Evolutionary conservation across 2,113 vertebrate genomes (phyloP).

Genomic region (Limanda limanda): DNA sequence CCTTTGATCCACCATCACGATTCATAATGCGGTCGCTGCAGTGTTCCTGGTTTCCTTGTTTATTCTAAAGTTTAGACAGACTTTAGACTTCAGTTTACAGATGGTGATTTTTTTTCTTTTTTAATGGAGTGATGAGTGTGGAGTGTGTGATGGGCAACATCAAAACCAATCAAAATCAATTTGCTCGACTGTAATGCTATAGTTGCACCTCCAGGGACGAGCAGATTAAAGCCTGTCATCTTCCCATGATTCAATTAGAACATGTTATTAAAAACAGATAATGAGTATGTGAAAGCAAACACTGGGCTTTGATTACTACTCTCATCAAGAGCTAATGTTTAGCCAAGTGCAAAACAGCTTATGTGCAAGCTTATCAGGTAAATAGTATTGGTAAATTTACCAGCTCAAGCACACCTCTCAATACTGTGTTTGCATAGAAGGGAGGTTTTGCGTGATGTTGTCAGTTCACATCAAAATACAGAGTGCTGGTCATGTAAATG

Average conservation of each 20-base stretch:
- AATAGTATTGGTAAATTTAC: slow-evolving; percentile 68
- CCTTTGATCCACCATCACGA: too few species aligned
- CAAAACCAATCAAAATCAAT: slow-evolving; percentile 72
- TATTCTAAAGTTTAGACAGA: neutral
- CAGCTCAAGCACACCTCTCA: slow-evolving; percentile 47
- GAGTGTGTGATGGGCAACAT: slow-evolving; percentile 45
- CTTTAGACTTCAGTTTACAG: neutral
- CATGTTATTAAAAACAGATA: slow-evolving; percentile 80
- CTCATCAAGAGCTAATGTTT: slow-evolving; percentile 75
- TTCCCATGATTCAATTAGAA: slow-evolving; percentile 78
- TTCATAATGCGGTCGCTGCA: too few species aligned
- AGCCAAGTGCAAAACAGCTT: slow-evolving; percentile 70
- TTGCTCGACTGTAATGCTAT: slow-evolving; percentile 64
- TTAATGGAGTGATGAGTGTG: neutral
- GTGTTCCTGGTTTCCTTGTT: neutral
- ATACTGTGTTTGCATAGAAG: slow-evolving; percentile 55
- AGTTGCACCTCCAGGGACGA: slow-evolving; percentile 71
- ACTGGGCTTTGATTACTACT: slow-evolving; percentile 75
- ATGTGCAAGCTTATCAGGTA: slow-evolving; percentile 68
- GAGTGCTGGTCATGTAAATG: neutral
- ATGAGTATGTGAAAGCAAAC: slow-evolving; percentile 77
- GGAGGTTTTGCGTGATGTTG: slow-evolving; percentile 42
- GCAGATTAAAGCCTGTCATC: slow-evolving; percentile 69
- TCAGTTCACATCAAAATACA: slow-evolving; percentile 31
- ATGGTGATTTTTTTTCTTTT: neutral